Evolutionary conservation across 2,113 vertebrate genomes (phyloP).

Genomic region (Corythornis madagascariensis): DNA sequence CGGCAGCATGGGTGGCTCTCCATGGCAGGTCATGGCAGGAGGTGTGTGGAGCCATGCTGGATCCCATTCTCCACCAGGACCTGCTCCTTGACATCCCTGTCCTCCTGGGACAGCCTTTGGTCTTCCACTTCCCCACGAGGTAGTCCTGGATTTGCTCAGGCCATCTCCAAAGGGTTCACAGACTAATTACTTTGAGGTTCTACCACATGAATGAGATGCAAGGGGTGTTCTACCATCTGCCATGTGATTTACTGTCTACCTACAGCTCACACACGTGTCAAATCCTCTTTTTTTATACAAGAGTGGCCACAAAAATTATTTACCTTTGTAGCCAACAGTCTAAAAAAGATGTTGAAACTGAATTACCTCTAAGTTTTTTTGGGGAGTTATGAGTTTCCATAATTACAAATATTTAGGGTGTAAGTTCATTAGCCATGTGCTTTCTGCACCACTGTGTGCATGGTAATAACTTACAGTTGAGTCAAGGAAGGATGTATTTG

Average conservation of each 20-base stretch:
- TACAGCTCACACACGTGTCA: rapidly evolving
- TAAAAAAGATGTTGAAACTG: background rate
- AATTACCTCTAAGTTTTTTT: background rate
- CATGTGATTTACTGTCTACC: rapidly evolving
- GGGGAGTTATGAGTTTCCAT: background rate
- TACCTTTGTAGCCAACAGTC: background rate
- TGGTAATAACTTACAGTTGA: background rate
- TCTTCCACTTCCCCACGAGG: background rate
- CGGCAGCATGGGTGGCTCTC: background rate
- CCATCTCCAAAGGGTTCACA: background rate
- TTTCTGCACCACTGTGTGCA: background rate
- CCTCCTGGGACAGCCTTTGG: background rate
- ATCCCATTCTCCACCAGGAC: rapidly evolving
- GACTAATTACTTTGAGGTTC: background rate
- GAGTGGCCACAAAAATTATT: background rate
- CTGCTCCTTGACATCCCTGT: background rate
- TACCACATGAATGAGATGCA: rapidly evolving
- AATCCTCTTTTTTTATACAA: background rate
- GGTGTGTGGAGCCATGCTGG: rapidly evolving
- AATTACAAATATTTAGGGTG: background rate
- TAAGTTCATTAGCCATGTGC: background rate
- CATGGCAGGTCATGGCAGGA: background rate
- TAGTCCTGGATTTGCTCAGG: background rate
- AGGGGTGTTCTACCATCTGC: background rate
- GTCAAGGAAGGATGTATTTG: background rate